Conservation (phyloP, 1,140 invertebrate species). For the Bombus difficillimus region DNA sequence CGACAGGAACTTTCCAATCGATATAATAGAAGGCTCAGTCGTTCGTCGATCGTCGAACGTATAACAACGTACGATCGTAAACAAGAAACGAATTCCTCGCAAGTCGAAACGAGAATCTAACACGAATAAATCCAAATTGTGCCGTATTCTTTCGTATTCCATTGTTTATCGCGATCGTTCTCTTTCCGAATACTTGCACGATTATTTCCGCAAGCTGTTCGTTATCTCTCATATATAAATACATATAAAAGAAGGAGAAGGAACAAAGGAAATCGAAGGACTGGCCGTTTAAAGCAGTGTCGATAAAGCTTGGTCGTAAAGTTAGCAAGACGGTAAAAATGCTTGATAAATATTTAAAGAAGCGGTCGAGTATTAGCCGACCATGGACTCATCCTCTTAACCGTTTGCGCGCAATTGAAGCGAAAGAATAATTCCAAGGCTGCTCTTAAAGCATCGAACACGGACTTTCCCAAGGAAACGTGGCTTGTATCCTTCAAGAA, state of each 20-base stretch:
- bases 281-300: neutral
- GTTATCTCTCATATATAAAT: neutral
- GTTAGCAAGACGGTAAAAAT: neutral
- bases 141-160: no score
- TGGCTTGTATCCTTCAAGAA: neutral
- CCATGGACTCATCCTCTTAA: neutral
- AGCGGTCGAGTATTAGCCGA: neutral
- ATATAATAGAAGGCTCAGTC: neutral
- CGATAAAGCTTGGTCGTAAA: neutral
- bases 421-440: slow-evolving; percentile 40
- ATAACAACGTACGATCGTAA: neutral
- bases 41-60: neutral
- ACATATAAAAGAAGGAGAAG: neutral
- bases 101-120: neutral
- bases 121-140: no score
- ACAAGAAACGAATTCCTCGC: neutral
- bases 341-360: slow-evolving; percentile 47
- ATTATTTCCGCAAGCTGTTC: neutral
- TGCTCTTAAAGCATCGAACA: neutral
- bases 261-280: neutral
- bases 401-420: slow-evolving; percentile 6
- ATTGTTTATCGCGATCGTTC: neutral
- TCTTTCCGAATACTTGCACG: neutral
- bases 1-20: neutral
- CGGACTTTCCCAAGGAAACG: neutral